Evolutionary conservation across 1,140 invertebrate species (phyloP).

Genomic region (Drosophila auraria): DNA sequence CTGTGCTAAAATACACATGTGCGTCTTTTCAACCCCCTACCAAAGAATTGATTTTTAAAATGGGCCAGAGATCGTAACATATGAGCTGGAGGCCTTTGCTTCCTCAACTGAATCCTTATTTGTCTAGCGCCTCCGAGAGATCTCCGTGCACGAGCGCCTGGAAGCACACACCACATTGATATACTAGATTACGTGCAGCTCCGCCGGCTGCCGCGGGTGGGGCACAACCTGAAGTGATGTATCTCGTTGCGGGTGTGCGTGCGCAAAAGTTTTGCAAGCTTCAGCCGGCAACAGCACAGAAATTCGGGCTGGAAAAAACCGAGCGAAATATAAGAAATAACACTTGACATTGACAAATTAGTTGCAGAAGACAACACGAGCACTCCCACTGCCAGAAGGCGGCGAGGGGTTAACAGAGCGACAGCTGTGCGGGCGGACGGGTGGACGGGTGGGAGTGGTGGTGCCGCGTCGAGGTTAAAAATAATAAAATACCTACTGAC

Average conservation of each 20-base stretch:
- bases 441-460: not conserved
- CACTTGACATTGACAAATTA: constrained; percentile 85
- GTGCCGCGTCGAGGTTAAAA: constrained; percentile 66
- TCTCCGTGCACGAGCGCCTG: constrained; percentile 67
- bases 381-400: constrained; percentile 12
- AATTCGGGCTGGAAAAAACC: constrained; percentile 32
- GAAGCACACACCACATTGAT: constrained; percentile 66
- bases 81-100: not conserved
- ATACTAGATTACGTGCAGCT: constrained; percentile 75
- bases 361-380: constrained; percentile 76
- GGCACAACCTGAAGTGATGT: constrained; percentile 33
- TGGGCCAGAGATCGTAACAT: not conserved
- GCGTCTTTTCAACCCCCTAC: no score
- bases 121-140: constrained; percentile 16
- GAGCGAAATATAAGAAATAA: constrained; percentile 78
- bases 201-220: constrained; percentile 9
- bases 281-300: constrained; percentile 39
- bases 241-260: constrained; percentile 54
- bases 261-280: constrained; percentile 62
- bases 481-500: constrained; percentile 84
- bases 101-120: constrained; percentile 27
- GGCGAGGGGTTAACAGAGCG: constrained; percentile 63
- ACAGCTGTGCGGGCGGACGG: constrained; percentile 29
- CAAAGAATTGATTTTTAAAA: not conserved
- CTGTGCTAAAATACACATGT: no score